Percentiles rank a stretch among this genome's conserved stretches.
phyloP scores from a whole-genome alignment of 1,140 invertebrate genomes.

The Heliothis virescens region DNA sequence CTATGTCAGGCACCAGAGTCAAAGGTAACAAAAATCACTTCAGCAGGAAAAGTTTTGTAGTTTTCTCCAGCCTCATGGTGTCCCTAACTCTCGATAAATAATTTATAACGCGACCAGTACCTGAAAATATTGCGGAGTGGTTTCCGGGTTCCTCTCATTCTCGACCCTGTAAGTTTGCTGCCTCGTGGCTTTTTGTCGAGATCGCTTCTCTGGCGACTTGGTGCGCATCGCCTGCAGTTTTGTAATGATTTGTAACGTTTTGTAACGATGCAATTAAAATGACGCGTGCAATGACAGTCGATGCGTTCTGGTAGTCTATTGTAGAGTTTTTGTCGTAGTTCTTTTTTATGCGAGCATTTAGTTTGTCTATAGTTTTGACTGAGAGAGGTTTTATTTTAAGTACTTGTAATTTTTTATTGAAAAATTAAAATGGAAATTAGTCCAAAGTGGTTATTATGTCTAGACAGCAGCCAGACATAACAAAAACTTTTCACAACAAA shows the following conservation, averaged over 20 bases:
- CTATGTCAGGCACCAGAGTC: too few relatives aligned
- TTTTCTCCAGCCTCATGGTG: slow-evolving; percentile 59
- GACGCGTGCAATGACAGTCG: slow-evolving; percentile 34
- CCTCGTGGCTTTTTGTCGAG: slow-evolving; percentile 65
- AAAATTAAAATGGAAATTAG: too few relatives aligned
- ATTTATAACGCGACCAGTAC: slow-evolving; percentile 67
- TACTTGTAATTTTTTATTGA: too few relatives aligned
- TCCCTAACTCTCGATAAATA: slow-evolving; percentile 61
- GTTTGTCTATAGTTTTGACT: not conserved
- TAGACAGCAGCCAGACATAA: not conserved
- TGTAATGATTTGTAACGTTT: slow-evolving; percentile 40
- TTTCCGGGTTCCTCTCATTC: slow-evolving; percentile 76
- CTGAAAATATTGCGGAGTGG: slow-evolving; percentile 78
- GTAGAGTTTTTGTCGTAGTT: not conserved
- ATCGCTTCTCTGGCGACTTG: slow-evolving; percentile 61
- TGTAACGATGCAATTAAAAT: slow-evolving; percentile 31
- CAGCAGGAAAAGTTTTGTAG: slow-evolving; percentile 29
- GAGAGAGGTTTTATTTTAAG: not conserved
- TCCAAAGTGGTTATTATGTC: too few relatives aligned
- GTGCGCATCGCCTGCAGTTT: slow-evolving; percentile 44
- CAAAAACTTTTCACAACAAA: not conserved
- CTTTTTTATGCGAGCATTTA: not conserved
- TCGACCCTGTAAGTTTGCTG: slow-evolving; percentile 69
- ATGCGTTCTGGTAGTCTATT: slow-evolving; percentile 23
- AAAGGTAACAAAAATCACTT: too few relatives aligned